Evolutionary conservation across 2,888 invertebrate species (phyloP).

Genomic region (Sthenelais limicola): DNA sequence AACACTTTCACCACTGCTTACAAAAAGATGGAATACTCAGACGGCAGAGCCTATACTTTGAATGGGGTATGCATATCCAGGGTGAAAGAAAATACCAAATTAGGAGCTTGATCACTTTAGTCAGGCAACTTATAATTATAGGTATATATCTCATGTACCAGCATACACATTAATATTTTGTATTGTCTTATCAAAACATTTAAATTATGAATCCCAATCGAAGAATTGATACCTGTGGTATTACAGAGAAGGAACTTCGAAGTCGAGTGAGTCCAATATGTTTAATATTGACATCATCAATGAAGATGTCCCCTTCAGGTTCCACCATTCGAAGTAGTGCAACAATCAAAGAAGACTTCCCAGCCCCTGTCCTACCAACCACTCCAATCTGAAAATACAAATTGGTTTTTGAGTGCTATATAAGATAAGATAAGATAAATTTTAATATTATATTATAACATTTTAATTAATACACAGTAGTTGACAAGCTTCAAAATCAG

Average conservation of each 20-base stretch:
- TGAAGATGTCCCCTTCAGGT: slow-evolving; percentile 4
- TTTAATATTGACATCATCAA: slow-evolving; percentile 2
- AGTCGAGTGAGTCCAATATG: slow-evolving; percentile 1
- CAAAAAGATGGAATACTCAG: no score
- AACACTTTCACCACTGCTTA: no score
- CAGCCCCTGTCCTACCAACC: slow-evolving; percentile 10
- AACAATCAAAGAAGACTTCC: slow-evolving; percentile 14
- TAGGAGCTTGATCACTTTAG: no score
- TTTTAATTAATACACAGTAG: not conserved
- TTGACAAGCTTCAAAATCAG: not conserved
- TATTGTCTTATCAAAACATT: no score
- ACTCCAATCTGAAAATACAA: not conserved
- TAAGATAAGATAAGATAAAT: no score
- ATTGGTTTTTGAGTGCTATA: not conserved
- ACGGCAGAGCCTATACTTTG: no score
- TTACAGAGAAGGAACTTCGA: slow-evolving; percentile 2
- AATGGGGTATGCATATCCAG: no score
- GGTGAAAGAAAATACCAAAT: no score
- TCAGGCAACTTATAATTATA: no score
- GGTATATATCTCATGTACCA: no score
- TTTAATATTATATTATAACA: no score
- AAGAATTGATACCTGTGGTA: slow-evolving; percentile 13
- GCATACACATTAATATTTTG: no score
- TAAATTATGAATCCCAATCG: not conserved
- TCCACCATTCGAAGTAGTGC: slow-evolving; percentile 7